Evolutionary conservation across 2,113 vertebrate genomes (phyloP), one percentile per base, ranked within the genome.

Genomic region (Periophthalmus modestus): DNA sequence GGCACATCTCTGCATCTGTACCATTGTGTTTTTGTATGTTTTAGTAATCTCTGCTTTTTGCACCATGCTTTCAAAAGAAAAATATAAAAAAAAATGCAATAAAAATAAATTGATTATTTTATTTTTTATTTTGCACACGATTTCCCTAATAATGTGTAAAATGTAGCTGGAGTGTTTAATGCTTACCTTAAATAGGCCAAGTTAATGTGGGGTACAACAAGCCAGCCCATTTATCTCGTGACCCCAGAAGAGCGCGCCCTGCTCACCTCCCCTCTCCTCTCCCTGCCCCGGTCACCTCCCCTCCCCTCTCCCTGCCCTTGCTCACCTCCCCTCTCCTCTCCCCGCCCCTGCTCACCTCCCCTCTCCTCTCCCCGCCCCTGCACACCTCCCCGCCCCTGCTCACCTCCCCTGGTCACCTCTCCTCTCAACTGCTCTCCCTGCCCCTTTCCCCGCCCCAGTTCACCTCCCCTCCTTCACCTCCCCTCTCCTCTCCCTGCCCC

Each of bases 11-110:
- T 62, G 59, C 62, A 79, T 48, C 16, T 72, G 21, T 34, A 67
- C 66, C 67, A 68, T 71, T 55, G 52, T 55, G 7, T 5, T 73
- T 75, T 24, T 69, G 36, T 77, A 79, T 71, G 33, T 65, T 68
- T 85, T 72, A 70, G 73, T 36, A 71, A 75, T 77, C 58, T 68
- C 70, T 80, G 69, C 43, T 78, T 59, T 87, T 82, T 85, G 74
- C 84, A 68, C 28, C 78, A 81, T 76, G 71, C 70, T 87, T 88
- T 90, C 74, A 79, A 92, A 91, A 92, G 91, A 89, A 91, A 90
- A 39, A 39, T 39, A 39, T 39, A 39, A 78, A 23, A 82, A 78
- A 82, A 81, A 66, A 63, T 55, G 23, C 52, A 74, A 68, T 18
- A 6, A 28, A 71, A 47, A 24, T 14, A 2, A 10, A 21, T 10